These are phyloP conservation scores for Campoletis sonorensis DNA, from an alignment of 1,140 invertebrate species.

Conservation along the genomic window DNA sequence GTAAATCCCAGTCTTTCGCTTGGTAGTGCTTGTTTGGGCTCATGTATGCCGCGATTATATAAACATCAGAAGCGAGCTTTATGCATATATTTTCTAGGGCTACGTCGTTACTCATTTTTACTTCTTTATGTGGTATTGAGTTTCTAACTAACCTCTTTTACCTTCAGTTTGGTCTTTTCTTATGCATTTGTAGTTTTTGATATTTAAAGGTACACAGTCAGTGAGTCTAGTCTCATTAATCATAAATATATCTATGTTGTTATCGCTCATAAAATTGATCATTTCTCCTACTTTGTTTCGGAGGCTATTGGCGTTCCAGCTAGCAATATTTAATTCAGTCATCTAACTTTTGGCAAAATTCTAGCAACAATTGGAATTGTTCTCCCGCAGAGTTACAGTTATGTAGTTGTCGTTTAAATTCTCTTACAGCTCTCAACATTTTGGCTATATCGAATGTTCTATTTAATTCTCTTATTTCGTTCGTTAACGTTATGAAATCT, in stretches of 20 bases:
- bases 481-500: too few relatives aligned
- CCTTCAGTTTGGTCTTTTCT: conserved; percentile 50
- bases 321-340: conserved; percentile 53
- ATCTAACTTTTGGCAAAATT: conserved; percentile 52
- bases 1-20: not conserved
- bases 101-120: conserved; percentile 15
- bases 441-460: conserved; percentile 43
- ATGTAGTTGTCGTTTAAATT: conserved; percentile 45
- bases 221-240: conserved; percentile 58
- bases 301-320: conserved; percentile 59
- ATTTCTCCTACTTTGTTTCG: conserved; percentile 55
- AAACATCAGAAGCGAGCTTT: not conserved
- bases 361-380: conserved; percentile 52
- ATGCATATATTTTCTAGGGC: not conserved
- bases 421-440: conserved; percentile 51
- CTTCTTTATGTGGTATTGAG: conserved; percentile 36
- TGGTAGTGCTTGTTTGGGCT: not conserved
- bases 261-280: conserved; percentile 52
- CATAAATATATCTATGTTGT: conserved; percentile 55
- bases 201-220: conserved; percentile 47
- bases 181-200: conserved; percentile 54
- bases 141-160: conserved; percentile 55
- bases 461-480: conserved; percentile 50
- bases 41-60: not conserved
- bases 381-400: conserved; percentile 51